Conservation (phyloP, 2,888 invertebrate species). For the Acronicta psi region DNA sequence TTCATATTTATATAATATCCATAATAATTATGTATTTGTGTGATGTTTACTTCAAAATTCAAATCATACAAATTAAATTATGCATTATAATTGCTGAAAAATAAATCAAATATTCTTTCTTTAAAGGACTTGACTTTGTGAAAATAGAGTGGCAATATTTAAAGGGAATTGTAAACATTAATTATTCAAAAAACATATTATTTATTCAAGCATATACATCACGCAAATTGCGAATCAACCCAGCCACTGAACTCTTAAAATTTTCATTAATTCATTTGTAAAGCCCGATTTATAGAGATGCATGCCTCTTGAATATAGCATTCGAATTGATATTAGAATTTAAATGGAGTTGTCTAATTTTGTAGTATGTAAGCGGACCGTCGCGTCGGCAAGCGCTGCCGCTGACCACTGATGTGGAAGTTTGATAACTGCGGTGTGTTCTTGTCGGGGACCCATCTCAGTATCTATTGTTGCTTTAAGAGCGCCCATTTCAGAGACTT, state of each 20-base stretch:
- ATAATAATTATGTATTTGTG: too few species aligned
- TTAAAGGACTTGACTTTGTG: too few species aligned
- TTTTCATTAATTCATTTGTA: constrained; percentile 8
- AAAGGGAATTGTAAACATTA: not conserved
- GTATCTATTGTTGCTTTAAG: constrained; percentile 42
- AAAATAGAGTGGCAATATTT: not conserved
- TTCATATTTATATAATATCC: too few species aligned
- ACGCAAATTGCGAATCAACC: too few species aligned
- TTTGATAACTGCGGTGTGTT: constrained; percentile 50
- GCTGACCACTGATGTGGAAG: constrained; percentile 51
- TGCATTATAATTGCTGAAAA: too few species aligned
- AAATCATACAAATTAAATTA: too few species aligned
- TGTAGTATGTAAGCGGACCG: constrained; percentile 26
- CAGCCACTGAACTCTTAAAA: not conserved
- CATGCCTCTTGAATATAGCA: constrained; percentile 23
- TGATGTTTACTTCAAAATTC: too few species aligned
- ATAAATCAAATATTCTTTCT: too few species aligned
- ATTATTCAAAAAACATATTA: too few species aligned
- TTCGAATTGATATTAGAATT: constrained; percentile 45
- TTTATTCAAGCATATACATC: too few species aligned
- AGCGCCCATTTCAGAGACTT: constrained; percentile 14
- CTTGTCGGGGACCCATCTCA: constrained; percentile 40
- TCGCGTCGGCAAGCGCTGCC: constrained; percentile 16
- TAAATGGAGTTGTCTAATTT: constrained; percentile 47
- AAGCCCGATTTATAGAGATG: constrained; percentile 11